Conservation (phyloP, 2,888 invertebrate species). For the Tolmerus cingulatus region DNA sequence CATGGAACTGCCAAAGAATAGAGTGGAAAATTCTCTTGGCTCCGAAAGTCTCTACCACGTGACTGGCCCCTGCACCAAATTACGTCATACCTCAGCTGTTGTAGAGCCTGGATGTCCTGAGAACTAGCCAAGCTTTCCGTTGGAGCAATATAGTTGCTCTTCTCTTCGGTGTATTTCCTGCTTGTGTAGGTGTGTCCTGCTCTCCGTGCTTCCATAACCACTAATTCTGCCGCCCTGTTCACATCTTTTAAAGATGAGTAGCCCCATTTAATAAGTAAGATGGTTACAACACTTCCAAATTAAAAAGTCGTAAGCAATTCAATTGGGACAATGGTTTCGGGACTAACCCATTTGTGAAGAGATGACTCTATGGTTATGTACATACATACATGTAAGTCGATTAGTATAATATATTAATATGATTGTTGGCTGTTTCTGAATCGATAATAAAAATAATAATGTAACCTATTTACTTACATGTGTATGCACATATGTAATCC, state of each 20-base stretch:
- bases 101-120: not conserved
- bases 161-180: not conserved
- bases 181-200: not conserved
- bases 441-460: not conserved
- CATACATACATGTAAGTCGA: not conserved
- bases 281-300: not conserved
- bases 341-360: not conserved
- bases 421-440: not conserved
- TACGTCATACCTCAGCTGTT: conserved; percentile 64
- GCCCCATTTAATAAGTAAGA: not conserved
- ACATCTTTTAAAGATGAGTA: not conserved
- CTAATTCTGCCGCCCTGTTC: not conserved
- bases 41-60: conserved; percentile 49
- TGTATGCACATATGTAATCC: not conserved
- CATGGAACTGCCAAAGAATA: conserved; percentile 25
- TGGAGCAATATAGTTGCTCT: not conserved
- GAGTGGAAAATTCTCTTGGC: conserved; percentile 24
- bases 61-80: conserved; percentile 55
- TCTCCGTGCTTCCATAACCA: not conserved
- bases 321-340: not conserved
- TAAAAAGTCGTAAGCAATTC: not conserved
- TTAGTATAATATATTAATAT: not conserved
- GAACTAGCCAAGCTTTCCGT: not conserved
- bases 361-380: not conserved
- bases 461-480: not conserved